Conservation (phyloP, 2,797 vertebrate genomes). For the Sebastes itinus region DNA sequence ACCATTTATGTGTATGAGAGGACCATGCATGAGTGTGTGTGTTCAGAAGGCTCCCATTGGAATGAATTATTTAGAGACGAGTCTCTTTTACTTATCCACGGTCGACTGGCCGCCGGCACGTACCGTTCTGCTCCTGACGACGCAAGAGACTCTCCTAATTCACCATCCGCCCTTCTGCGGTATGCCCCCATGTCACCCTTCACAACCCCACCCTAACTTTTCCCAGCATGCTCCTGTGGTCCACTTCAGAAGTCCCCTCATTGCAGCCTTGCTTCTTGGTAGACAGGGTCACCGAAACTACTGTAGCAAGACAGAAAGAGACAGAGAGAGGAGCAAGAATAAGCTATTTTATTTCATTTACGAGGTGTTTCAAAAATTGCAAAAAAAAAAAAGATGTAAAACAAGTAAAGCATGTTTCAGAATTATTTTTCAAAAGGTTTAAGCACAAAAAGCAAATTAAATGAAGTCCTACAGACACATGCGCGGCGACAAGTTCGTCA, state of each 20-base stretch:
- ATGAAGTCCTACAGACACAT: neutral
- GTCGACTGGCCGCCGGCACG: conserved; percentile 63
- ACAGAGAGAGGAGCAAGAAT: neutral
- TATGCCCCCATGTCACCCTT: conserved; percentile 44
- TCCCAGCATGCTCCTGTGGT: conserved; percentile 25
- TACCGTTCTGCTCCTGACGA: conserved; percentile 60
- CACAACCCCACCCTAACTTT: conserved; percentile 15
- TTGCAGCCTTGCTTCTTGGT: neutral
- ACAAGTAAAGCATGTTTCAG: neutral
- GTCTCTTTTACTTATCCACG: conserved; percentile 80
- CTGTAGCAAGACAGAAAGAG: neutral
- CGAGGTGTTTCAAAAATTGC: neutral
- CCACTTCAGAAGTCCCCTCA: conserved; percentile 9
- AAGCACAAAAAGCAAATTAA: neutral
- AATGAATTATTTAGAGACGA: conserved; percentile 80
- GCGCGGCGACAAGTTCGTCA: neutral
- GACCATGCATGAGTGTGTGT: conserved; percentile 37
- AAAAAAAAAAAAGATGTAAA: neutral
- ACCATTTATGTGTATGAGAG: conserved; percentile 37
- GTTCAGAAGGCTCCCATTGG: conserved; percentile 65
- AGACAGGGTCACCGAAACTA: neutral
- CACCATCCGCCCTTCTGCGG: conserved; percentile 34
- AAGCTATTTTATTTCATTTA: neutral
- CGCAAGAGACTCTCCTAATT: conserved; percentile 65
- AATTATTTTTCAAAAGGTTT: conserved; percentile 3